Evolutionary conservation across 1,140 invertebrate genomes (phyloP), one percentile per base, ranked within the genome.

Genomic region (Neocloeon triangulifer): DNA sequence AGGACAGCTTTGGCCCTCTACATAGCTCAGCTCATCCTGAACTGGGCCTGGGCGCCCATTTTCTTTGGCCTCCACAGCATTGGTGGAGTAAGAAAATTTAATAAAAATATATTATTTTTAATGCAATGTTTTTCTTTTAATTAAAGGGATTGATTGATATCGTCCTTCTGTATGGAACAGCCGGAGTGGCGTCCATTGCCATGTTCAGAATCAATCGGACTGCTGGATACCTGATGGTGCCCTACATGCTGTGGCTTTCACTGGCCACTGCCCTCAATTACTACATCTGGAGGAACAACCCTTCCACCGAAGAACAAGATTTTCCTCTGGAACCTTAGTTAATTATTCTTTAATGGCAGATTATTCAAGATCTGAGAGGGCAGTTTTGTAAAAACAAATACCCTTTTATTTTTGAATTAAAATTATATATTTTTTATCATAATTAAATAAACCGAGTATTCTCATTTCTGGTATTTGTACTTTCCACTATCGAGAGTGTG

Each of bases 11-110:
- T 89, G 14, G 55, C 68, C 0, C 45, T 77, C 15, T 88, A 81
- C 41, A 76, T 67, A 5, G 51, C 62, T 1, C 80, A 85, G 46
- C 52, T 89, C 28, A 61, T 68, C 0, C 50, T 88, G 0, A 89
- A 88, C 49, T 86, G 77, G 75, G 61, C 69, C 1, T 89, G 81
- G 81, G 67, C 76, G 2, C 80, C 79, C 5, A 66, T 88, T 12
- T 88, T 88, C 53, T 88, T 88, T 52, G 69, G 69, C 26, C 40
- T 56, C 17, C 71, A 72, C 35, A 66, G 69, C 38, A 56, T 78
- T 3, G 74, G 78, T 54, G 61, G 66, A 62, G 80, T 80, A 58
- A 51, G 53, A n/a, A n/a, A n/a, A n/a, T n/a, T n/a, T n/a, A n/a
- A n/a, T n/a, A n/a, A n/a, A n/a, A n/a, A n/a, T n/a, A n/a, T n/a